Evolutionary conservation across 2,113 vertebrate species (phyloP), one percentile per base, ranked within the genome.

Genomic region (Osmerus mordax): DNA sequence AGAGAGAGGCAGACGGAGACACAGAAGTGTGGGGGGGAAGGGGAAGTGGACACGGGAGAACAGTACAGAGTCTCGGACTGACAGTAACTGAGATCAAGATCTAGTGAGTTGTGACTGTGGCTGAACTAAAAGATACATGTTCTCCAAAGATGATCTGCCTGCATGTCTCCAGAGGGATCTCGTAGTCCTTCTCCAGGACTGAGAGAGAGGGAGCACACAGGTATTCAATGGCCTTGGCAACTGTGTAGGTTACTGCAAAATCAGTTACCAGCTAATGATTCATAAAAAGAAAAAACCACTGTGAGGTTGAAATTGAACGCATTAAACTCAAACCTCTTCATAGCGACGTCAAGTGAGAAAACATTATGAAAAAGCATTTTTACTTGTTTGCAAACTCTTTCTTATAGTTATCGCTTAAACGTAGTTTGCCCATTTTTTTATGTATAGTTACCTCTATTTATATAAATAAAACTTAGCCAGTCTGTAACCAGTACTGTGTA

Each of bases 161-260:
- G 86, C 91, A 92, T 0, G 89, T 92, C 65, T 93, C 91, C 89
- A 94, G 77, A 3, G 91, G 88, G 67, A 93, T 87, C 68, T 90
- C 84, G 77, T 90, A 90, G 79, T 87, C 83, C 81, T 87, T 87
- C 54, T 89, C 79, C 19, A 92, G 72, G 70, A 82, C 93, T 94
- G 78, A 71, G 62, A 56, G 36, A 56, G 53, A 60, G 25, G 18
- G 25, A 52, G 67, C 65, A 36, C 58, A 69, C 77, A 69, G 1
- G 18, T 2, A 51, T 36, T 78, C 69, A 73, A 67, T 47, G 41
- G 41, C 41, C 41, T 47, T 47, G 41, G 7, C 9, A 6, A 41
- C 1, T 11, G 41, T 47, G 41, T 47, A 12, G 41, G 5, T 9
- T 47, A 41, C 36, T 41, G 36, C 8, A 41, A 41, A 41, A 41